phyloP scores from a whole-genome alignment of 2,888 invertebrate species.

The Tenthredo amoena region DNA sequence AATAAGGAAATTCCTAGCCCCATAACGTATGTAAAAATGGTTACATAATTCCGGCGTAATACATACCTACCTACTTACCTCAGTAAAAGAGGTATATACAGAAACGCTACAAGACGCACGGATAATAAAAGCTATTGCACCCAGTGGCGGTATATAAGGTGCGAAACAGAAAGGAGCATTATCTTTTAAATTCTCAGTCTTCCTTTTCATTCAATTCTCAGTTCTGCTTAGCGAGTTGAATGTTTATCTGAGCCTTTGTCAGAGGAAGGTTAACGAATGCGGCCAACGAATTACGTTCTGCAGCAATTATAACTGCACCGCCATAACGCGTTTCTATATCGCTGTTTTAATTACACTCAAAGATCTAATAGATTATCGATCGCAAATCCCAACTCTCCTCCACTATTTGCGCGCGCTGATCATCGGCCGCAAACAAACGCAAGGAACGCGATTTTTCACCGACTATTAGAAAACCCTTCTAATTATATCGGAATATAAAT shows the following conservation, averaged over 20 bases:
- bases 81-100: background rate
- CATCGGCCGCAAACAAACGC: background rate
- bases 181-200: conserved; percentile 23
- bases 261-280: conserved; percentile 33
- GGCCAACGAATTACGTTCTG: background rate
- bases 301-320: background rate
- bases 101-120: background rate
- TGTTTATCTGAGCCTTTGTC: conserved; percentile 21
- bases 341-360: background rate
- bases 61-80: background rate
- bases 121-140: conserved; percentile 31
- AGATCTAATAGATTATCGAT: background rate
- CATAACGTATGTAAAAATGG: background rate
- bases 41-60: conserved; percentile 7
- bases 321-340: background rate
- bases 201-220: conserved; percentile 28
- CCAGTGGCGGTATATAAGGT: background rate
- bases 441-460: background rate
- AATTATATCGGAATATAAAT: no score
- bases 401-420: background rate
- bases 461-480: no score
- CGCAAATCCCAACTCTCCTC: background rate
- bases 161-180: conserved; percentile 23
- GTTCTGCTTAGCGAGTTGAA: background rate
- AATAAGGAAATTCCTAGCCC: background rate